phyloP scores from a whole-genome alignment of 2,888 invertebrate genomes.

The Automeris io region DNA sequence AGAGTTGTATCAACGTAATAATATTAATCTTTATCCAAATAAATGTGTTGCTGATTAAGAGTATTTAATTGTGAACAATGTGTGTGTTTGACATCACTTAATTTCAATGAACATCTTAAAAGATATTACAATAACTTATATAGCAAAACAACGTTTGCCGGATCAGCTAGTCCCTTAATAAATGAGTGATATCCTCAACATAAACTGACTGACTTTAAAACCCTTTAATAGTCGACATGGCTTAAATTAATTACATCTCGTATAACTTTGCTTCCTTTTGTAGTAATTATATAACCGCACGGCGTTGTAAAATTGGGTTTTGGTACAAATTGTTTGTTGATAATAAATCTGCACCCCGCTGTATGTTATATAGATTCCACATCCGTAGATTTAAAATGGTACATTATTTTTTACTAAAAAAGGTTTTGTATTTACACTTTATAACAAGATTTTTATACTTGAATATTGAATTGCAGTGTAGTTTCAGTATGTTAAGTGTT shows the following conservation, averaged over 20 bases:
- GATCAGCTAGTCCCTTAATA: too few relatives aligned
- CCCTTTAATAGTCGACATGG: background rate
- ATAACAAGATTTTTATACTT: too few relatives aligned
- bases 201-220: background rate
- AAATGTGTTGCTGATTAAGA: too few relatives aligned
- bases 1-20: too few relatives aligned
- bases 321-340: background rate
- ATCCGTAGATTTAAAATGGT: constrained; percentile 2
- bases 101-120: too few relatives aligned
- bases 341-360: constrained; percentile 2
- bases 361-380: constrained; percentile 7
- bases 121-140: too few relatives aligned
- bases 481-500: constrained; percentile 3
- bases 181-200: background rate
- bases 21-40: too few relatives aligned
- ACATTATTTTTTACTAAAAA: background rate
- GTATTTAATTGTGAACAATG: too few relatives aligned
- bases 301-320: background rate
- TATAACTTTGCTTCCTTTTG: background rate
- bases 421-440: too few relatives aligned
- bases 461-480: background rate
- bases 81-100: too few relatives aligned
- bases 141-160: too few relatives aligned
- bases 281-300: background rate
- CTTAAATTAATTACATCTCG: background rate